phyloP scores from a whole-genome alignment of 2,797 vertebrate genomes.

The Rhinella marina region DNA sequence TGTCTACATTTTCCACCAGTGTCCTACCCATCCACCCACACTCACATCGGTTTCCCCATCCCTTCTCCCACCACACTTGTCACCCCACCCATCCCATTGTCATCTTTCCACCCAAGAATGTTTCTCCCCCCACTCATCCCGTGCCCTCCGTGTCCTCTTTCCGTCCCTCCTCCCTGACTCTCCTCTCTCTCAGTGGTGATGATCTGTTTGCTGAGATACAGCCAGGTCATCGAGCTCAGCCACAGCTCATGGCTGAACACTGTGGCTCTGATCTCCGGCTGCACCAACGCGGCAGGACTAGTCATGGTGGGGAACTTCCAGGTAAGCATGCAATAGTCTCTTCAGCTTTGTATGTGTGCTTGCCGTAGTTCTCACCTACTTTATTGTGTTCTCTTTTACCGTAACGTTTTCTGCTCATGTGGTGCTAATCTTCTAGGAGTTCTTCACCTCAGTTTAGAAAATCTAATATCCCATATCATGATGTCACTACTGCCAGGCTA shows the following conservation, averaged over 20 bases:
- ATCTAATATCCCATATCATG: too few relatives aligned
- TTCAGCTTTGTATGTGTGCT: background rate
- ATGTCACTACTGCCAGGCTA: too few relatives aligned
- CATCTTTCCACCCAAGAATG: constrained; percentile 29
- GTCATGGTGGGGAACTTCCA: constrained; percentile 94
- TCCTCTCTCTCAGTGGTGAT: constrained; percentile 79
- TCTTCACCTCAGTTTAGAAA: constrained; percentile 1
- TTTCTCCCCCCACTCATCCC: background rate
- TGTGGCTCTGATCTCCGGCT: constrained; percentile 84
- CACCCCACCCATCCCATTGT: constrained; percentile 19
- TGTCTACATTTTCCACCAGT: constrained; percentile 9
- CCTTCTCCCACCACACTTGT: constrained; percentile 6
- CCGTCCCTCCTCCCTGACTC: constrained; percentile 31
- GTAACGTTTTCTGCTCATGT: background rate
- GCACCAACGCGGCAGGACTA: constrained; percentile 86
- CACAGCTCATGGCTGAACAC: constrained; percentile 89
- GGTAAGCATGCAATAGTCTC: constrained; percentile 70
- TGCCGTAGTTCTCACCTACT: too few relatives aligned
- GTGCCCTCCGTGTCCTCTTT: constrained; percentile 25
- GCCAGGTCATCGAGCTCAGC: constrained; percentile 89
- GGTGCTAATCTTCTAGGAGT: background rate
- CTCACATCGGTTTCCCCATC: constrained; percentile 20
- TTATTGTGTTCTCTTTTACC: background rate
- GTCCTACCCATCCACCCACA: background rate
- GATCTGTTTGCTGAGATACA: constrained; percentile 89